phyloP scores from a whole-genome alignment of 2,113 vertebrate genomes.

The Puntigrus tetrazona region DNA sequence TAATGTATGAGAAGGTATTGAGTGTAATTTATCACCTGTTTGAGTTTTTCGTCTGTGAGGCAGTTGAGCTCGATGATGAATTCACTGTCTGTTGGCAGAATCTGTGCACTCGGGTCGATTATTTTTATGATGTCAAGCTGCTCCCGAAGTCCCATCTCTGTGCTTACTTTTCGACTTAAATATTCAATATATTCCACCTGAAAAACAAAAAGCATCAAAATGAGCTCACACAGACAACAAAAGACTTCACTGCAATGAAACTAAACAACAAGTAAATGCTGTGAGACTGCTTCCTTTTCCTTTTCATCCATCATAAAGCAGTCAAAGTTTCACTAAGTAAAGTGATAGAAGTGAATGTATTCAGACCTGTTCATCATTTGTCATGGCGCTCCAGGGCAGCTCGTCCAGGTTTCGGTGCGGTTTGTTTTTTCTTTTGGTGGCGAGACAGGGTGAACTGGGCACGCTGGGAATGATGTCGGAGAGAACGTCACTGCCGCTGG shows the following conservation, averaged over 20 bases:
- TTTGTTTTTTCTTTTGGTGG: constrained; percentile 92
- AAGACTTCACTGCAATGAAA: background rate
- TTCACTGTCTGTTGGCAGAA: constrained; percentile 97
- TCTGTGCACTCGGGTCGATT: constrained; percentile 96
- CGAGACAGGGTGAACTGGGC: constrained; percentile 91
- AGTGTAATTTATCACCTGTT: constrained; percentile 81
- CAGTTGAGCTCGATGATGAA: constrained; percentile 99
- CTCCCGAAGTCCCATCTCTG: constrained; percentile 97
- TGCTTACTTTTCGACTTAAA: constrained; percentile 96
- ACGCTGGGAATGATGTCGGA: constrained; percentile 98
- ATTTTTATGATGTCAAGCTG: constrained; percentile 99
- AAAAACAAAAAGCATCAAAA: background rate
- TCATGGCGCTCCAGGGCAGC: constrained; percentile 98
- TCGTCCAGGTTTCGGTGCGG: constrained; percentile 91
- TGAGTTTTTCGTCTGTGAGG: constrained; percentile 96
- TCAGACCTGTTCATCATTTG: constrained; percentile 93
- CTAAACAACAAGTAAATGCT: background rate
- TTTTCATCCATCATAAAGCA: background rate
- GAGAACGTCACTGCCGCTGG: constrained; percentile 95
- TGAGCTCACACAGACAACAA: background rate
- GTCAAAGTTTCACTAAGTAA: too few relatives aligned
- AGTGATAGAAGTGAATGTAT: too few relatives aligned
- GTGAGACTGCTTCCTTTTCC: background rate
- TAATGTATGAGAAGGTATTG: background rate
- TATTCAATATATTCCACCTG: constrained; percentile 99